phyloP scores from a whole-genome alignment of 2,888 invertebrate species.

The Agonopterix subpropinquella region DNA sequence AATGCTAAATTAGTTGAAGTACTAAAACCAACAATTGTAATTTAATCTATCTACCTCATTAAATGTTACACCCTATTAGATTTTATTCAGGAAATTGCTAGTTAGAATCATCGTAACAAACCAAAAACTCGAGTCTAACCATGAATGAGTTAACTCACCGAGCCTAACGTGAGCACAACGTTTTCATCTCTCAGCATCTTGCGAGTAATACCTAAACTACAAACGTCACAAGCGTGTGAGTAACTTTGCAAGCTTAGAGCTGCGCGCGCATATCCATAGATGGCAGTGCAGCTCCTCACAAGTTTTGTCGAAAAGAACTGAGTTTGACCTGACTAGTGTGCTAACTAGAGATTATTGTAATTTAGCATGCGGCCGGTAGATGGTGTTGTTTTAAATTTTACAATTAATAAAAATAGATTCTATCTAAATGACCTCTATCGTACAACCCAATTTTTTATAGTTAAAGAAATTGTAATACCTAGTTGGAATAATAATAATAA shows the following conservation, averaged over 20 bases:
- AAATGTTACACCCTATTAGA: too few species aligned
- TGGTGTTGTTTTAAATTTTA: slow-evolving; percentile 34
- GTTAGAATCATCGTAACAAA: too few species aligned
- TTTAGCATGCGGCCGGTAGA: slow-evolving; percentile 38
- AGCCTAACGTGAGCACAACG: too few species aligned
- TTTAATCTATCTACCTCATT: too few species aligned
- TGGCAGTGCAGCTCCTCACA: slow-evolving; percentile 39
- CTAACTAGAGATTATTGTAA: slow-evolving; percentile 24
- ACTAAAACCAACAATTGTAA: too few species aligned
- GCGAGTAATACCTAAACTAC: slow-evolving; percentile 21
- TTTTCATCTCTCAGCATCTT: slow-evolving; percentile 21
- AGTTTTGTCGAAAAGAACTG: not conserved
- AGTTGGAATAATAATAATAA: too few species aligned
- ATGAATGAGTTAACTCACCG: too few species aligned
- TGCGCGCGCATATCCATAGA: slow-evolving; percentile 52
- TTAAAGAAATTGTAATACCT: too few species aligned
- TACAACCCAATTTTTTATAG: too few species aligned
- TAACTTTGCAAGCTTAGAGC: slow-evolving; percentile 19
- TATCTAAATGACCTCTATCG: not conserved
- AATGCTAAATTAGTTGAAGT: too few species aligned
- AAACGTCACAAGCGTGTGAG: slow-evolving; percentile 9
- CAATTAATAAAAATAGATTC: not conserved
- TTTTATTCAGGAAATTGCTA: too few species aligned
- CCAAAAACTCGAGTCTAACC: too few species aligned
- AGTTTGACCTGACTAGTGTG: not conserved